Conservation (phyloP, 2,888 invertebrate species). For the Caenorhabditis afra region DNA sequence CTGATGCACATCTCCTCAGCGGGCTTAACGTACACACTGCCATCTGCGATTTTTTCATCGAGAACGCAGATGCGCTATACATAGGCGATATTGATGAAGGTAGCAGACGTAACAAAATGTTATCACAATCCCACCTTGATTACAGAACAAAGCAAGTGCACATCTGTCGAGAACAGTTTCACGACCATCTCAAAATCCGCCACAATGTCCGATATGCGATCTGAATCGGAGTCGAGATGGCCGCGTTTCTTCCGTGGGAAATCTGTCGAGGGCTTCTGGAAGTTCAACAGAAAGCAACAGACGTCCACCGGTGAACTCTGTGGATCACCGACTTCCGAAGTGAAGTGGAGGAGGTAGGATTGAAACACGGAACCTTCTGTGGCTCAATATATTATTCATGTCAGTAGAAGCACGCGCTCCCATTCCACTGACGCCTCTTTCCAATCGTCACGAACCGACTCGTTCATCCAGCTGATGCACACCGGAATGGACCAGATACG, state of each 20-base stretch:
- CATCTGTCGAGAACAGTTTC: slow-evolving; percentile 51
- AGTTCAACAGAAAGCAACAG: slow-evolving; percentile 62
- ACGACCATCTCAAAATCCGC: slow-evolving; percentile 65
- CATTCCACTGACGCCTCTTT: slow-evolving; percentile 69
- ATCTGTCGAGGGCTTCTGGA: slow-evolving; percentile 71
- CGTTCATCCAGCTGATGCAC: slow-evolving; percentile 71
- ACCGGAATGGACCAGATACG: slow-evolving; percentile 72
- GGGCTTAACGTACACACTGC: slow-evolving; percentile 74
- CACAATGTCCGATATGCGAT: slow-evolving; percentile 68
- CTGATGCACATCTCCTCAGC: slow-evolving; percentile 72
- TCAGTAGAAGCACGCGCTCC: slow-evolving; percentile 56
- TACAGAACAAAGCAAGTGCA: slow-evolving; percentile 55
- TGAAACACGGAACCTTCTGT: too few species aligned
- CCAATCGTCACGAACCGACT: slow-evolving; percentile 66
- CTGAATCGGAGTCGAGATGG: slow-evolving; percentile 64
- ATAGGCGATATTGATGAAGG: slow-evolving; percentile 56
- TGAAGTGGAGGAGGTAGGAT: slow-evolving; percentile 60
- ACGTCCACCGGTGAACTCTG: slow-evolving; percentile 49
- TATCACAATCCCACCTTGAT: not conserved
- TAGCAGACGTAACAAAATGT: not conserved
- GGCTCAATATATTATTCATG: too few species aligned
- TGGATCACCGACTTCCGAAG: slow-evolving; percentile 57
- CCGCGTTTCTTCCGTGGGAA: slow-evolving; percentile 69
- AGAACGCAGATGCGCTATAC: slow-evolving; percentile 64
- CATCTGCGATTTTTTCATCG: slow-evolving; percentile 73